Conservation (phyloP, 2,888 invertebrate species). For the Apocheima hispidaria region DNA sequence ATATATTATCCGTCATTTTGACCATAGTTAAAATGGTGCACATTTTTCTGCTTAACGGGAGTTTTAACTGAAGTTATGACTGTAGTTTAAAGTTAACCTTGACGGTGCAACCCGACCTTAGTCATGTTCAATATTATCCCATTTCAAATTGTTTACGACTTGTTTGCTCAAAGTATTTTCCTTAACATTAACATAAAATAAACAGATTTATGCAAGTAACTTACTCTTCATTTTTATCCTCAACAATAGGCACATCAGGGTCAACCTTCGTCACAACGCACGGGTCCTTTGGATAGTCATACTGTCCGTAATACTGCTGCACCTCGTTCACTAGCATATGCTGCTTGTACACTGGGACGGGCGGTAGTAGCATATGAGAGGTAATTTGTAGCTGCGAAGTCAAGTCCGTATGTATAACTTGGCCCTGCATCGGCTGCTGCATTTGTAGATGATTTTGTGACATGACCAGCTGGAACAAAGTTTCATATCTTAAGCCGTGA, state of each 20-base stretch:
- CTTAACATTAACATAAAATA: no score
- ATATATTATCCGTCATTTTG: no score
- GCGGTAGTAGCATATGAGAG: conserved; percentile 72
- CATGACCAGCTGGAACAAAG: conserved; percentile 65
- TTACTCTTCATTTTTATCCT: conserved; percentile 64
- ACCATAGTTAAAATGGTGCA: no score
- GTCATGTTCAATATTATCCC: no score
- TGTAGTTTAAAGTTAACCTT: no score
- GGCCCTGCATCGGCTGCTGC: conserved; percentile 55
- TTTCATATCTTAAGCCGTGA: no score
- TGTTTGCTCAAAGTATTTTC: no score
- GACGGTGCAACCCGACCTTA: no score
- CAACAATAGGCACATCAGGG: conserved; percentile 51
- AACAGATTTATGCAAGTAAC: neutral
- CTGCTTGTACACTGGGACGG: conserved; percentile 66
- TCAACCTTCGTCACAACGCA: conserved; percentile 67
- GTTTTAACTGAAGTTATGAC: no score
- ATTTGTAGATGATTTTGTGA: conserved; percentile 68
- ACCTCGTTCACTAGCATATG: conserved; percentile 69
- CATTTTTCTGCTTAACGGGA: no score
- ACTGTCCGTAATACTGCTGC: conserved; percentile 69
- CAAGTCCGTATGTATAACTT: conserved; percentile 65
- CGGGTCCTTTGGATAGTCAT: conserved; percentile 68
- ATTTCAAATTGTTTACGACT: no score
- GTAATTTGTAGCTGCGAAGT: conserved; percentile 70